Evolutionary conservation across 1,140 invertebrate genomes (phyloP).

Genomic region (Micrasema minimum): DNA sequence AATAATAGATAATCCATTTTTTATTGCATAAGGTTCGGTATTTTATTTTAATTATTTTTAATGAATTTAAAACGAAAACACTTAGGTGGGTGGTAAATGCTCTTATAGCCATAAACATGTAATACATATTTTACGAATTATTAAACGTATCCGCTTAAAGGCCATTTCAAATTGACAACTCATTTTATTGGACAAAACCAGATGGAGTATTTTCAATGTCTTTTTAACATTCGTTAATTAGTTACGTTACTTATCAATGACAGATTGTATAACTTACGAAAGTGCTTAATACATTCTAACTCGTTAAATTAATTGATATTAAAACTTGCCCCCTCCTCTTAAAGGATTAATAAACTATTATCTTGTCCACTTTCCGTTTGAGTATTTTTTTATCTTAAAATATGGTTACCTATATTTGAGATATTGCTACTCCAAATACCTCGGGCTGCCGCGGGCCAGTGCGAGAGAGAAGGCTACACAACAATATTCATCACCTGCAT

Average conservation of each 20-base stretch:
- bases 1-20: too few species aligned
- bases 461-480: slow-evolving; percentile 16
- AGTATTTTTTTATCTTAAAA: slow-evolving; percentile 36
- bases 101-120: too few species aligned
- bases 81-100: too few species aligned
- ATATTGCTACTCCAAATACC: slow-evolving; percentile 48
- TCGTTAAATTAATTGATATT: slow-evolving; percentile 16
- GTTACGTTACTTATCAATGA: not conserved
- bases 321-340: not conserved
- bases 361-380: slow-evolving; percentile 30
- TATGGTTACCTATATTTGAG: slow-evolving; percentile 44
- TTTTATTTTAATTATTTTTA: too few species aligned
- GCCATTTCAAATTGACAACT: too few species aligned
- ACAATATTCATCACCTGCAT: slow-evolving; percentile 28
- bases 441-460: slow-evolving; percentile 31
- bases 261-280: too few species aligned
- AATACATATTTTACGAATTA: too few species aligned
- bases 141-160: too few species aligned
- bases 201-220: not conserved
- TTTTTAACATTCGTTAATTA: slow-evolving; percentile 8
- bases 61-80: too few species aligned
- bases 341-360: slow-evolving; percentile 28
- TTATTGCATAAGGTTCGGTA: too few species aligned
- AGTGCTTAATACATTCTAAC: not conserved
- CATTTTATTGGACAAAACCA: too few species aligned